Evolutionary conservation across 2,113 vertebrate genomes (phyloP), one percentile per base, ranked within the genome.

Genomic region (Dipodomys merriami): DNA sequence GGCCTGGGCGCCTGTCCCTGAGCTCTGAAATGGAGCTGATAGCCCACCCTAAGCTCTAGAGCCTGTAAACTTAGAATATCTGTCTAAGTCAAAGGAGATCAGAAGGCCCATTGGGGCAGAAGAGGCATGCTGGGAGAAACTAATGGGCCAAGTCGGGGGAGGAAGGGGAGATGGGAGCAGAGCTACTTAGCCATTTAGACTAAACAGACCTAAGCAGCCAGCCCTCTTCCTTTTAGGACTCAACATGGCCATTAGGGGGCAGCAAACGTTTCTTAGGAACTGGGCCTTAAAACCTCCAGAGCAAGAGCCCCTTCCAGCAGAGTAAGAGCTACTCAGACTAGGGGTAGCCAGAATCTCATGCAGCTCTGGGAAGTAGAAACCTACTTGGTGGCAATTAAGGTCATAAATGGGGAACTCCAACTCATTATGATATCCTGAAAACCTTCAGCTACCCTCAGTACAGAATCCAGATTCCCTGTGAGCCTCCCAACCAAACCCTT

Each of bases 171-270:
- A n/a, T 74, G 57, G 74, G 64, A 86, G 88, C 25, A 84, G 57
- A 78, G 84, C 71, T 69, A 8, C 30, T n/a, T 4, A 53, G 67
- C 83, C 71, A 84, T 30, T 87, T 77, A 68, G 11, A 78, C 69
- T 90, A 79, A 91, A 72, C 18, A 77, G 27, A 77, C 76, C 91
- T 39, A 67, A 62, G 67, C 29, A 93, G 73, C 78, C 30, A 46
- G 77, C 16, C 29, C 74, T 67, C 6, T 57, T 27, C 46, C 3
- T 57, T 39, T 33, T 29, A 13, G 33, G 22, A 46, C 76, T 62
- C 83, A 72, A 2, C 44, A 65, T 0, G 22, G 15, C 76, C 95
- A 88, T 89, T 86, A 94, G 94, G 68, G 94, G 88, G 91, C 81
- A 94, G 74, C 72, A 94, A 46, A 81, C 64, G 39, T 16, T 64